phyloP scores from a whole-genome alignment of 1,140 invertebrate genomes.

The Nixonia krombeini region DNA sequence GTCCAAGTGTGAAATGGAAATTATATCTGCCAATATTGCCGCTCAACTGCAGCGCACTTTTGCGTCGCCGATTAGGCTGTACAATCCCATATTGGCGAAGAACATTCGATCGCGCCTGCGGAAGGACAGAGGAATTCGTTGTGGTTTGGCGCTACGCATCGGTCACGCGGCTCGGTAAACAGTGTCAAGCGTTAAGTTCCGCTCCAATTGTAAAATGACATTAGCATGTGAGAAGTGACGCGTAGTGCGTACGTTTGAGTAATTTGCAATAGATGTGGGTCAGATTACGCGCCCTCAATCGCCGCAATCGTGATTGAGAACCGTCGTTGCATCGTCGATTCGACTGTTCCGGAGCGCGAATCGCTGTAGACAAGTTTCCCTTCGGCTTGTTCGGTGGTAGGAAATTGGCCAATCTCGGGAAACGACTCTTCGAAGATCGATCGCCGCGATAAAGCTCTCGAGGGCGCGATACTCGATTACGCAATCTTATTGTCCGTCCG shows the following conservation, averaged over 20 bases:
- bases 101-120: too few species aligned
- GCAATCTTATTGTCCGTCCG: constrained; percentile 34
- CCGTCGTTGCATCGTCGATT: neutral
- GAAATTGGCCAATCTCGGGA: constrained; percentile 42
- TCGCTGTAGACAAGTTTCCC: constrained; percentile 30
- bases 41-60: constrained; percentile 25
- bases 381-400: constrained; percentile 4
- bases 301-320: neutral
- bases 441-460: constrained; percentile 16
- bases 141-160: too few species aligned
- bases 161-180: constrained; percentile 8
- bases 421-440: constrained; percentile 14
- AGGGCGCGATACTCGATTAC: constrained; percentile 22
- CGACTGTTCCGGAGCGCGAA: constrained; percentile 14
- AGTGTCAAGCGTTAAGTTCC: constrained; percentile 34
- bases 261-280: constrained; percentile 57
- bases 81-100: too few species aligned
- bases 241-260: constrained; percentile 18
- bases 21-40: constrained; percentile 47
- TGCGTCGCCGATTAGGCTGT: too few species aligned
- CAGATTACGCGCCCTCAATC: constrained; percentile 54
- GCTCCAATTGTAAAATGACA: constrained; percentile 62
- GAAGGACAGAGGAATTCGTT: too few species aligned
- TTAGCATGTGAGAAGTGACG: constrained; percentile 54
- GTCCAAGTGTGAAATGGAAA: constrained; percentile 48